Base-by-base conservation (phyloP, 2,888 invertebrate species). In the Tanypteryx hageni region DNA sequence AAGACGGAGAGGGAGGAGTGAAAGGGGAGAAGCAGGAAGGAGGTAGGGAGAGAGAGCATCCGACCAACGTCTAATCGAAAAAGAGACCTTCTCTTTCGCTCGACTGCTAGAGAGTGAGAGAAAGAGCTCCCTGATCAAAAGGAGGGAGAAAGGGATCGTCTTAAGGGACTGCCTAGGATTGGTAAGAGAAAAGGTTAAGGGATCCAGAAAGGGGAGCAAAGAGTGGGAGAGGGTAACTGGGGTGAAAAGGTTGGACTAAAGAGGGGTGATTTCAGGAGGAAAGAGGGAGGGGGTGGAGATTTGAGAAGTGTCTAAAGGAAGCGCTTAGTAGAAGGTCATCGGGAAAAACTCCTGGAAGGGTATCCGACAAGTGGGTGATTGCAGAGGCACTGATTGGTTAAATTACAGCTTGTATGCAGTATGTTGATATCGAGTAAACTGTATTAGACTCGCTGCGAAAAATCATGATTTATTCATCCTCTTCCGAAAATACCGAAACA, bases 191-290 rank as follows among this genome's bases (percentile, higher is more conserved):
- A 68, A 68, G 68, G 68, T 68, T 68, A 68, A 68, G 64, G n/a
- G 68, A 18, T 64, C 64, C 14, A 44, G 16, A 64, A 64, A n/a
- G 64, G 64, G 16, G 64, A n/a, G 64, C 8, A 64, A 18, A 64
- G 44, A 5, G 3, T 44, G 44, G 44, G 64, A 18, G 64, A 64
- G 64, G 64, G 64, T 14, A 64, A 64, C 64, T 9, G 14, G 68
- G 68, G 68, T 68, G 68, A n/a, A 76, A 76, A 76, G 76, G 76
- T 76, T 76, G 68, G 68, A 68, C 68, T 68, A 18, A n/a, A 76
- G 27, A 27, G 27, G 76, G 18, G 76, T 76, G 76, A 76, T 27
- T 27, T 27, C 22, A 27, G 27, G 9, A 76, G 22, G 27, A 27
- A 27, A 44, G 44, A 44, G 44, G 44, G 44, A 5, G 44, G 44